phyloP scores from a whole-genome alignment of 2,888 invertebrate species.

The Drosophila buzzatii region DNA sequence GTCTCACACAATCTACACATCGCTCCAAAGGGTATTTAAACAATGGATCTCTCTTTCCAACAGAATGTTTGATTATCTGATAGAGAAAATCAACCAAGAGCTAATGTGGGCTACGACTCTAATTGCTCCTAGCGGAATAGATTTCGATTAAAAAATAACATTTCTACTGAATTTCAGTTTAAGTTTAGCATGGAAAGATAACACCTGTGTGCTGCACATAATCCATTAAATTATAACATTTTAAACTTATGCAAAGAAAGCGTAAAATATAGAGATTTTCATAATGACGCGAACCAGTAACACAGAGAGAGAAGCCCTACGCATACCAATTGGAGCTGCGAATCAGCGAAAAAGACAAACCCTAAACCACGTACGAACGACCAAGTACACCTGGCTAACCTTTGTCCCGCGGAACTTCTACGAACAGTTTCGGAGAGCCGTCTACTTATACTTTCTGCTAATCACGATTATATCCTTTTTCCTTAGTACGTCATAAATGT shows the following conservation, averaged over 20 bases:
- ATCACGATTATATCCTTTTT: constrained; percentile 90
- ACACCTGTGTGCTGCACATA: constrained; percentile 33
- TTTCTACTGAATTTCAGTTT: constrained; percentile 48
- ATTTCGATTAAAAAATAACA: constrained; percentile 26
- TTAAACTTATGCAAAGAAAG: not conserved
- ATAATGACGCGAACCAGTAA: constrained; percentile 15
- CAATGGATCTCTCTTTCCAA: no score
- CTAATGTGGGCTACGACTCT: not conserved
- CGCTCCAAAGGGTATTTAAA: not conserved
- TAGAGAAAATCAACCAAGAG: not conserved
- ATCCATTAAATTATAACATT: constrained; percentile 20
- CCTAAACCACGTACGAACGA: constrained; percentile 87
- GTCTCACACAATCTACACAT: not conserved
- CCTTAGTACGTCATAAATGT: constrained; percentile 86
- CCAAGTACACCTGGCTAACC: constrained; percentile 91
- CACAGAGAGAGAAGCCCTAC: constrained; percentile 32
- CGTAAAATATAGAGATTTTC: not conserved
- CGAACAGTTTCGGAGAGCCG: constrained; percentile 93
- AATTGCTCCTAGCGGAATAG: not conserved
- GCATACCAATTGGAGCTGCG: constrained; percentile 46
- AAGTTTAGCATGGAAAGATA: constrained; percentile 43
- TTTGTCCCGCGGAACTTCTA: constrained; percentile 93
- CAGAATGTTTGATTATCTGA: constrained; percentile 7
- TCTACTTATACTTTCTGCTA: constrained; percentile 93
- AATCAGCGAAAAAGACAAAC: constrained; percentile 3